Percentiles rank a stretch among this genome's conserved stretches.
Conservation (phyloP, 2,113 vertebrate species). For the Eleginops maclovinus region DNA sequence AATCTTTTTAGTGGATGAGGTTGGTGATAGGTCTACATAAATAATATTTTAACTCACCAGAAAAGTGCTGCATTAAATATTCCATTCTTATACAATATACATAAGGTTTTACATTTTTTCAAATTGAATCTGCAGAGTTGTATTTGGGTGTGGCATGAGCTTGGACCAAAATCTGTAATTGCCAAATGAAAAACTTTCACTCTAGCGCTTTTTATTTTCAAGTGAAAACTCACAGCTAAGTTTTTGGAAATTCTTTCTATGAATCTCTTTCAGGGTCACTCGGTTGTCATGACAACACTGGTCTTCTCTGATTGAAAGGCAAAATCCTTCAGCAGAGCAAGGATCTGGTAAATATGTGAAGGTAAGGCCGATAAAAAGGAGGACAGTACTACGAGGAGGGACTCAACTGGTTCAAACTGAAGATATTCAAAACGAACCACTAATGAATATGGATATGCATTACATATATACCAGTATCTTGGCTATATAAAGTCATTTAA, state of each 20-base stretch:
- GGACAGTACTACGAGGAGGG: neutral
- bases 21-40: neutral
- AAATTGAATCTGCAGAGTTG: neutral
- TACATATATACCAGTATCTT: neutral
- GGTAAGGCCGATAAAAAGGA: neutral
- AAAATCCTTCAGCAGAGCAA: neutral
- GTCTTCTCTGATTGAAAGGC: conserved; percentile 3
- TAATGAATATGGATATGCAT: neutral
- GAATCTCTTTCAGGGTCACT: neutral
- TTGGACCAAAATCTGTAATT: neutral
- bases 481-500: neutral
- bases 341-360: neutral
- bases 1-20: neutral
- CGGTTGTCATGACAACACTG: conserved; percentile 2
- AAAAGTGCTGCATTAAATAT: conserved; percentile 7
- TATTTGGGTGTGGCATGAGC: neutral
- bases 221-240: neutral
- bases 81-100: neutral
- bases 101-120: neutral
- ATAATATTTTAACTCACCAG: neutral
- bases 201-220: neutral
- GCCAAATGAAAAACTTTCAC: neutral
- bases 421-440: neutral
- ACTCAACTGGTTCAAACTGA: neutral
- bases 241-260: neutral